phyloP scores from a whole-genome alignment of 2,113 vertebrate species.

The Ascaphus truei region DNA sequence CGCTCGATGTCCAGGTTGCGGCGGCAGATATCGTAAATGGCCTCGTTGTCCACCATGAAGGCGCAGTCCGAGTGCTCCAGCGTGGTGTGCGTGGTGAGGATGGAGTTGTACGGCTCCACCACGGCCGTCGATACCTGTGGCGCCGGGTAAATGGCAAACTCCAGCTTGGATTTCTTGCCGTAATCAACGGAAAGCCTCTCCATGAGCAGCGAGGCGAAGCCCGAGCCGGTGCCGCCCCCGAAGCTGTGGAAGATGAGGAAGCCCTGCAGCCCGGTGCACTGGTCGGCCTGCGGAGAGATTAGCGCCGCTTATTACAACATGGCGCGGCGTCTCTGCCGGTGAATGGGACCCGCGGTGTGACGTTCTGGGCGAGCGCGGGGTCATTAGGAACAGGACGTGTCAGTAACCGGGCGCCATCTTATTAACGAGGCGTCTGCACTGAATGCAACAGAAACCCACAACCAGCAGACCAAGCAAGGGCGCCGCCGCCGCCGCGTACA shows the following conservation, averaged over 20 bases:
- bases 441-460: too few relatives aligned
- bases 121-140: slow-evolving; percentile 61
- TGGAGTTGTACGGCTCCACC: slow-evolving; percentile 63
- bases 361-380: too few relatives aligned
- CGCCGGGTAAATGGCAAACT: slow-evolving; percentile 35
- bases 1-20: slow-evolving; percentile 59
- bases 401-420: too few relatives aligned
- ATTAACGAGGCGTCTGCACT: too few relatives aligned
- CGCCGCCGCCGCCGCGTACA: too few relatives aligned
- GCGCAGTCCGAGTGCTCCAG: slow-evolving; percentile 72
- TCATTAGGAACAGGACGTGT: too few relatives aligned
- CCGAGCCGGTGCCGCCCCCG: slow-evolving; percentile 42
- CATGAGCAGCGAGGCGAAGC: slow-evolving; percentile 45
- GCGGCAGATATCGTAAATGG: slow-evolving; percentile 59
- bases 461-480: too few relatives aligned
- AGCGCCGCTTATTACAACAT: too few relatives aligned
- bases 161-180: slow-evolving; percentile 39
- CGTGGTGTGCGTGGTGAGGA: slow-evolving; percentile 77
- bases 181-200: slow-evolving; percentile 46
- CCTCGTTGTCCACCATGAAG: slow-evolving; percentile 62
- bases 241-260: slow-evolving; percentile 43
- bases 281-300: slow-evolving; percentile 24
- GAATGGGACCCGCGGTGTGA: too few relatives aligned
- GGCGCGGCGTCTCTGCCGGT: too few relatives aligned
- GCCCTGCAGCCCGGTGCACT: slow-evolving; percentile 38